Evolutionary conservation across 2,888 invertebrate species (phyloP).

Genomic region (Xanthorhoe designata): DNA sequence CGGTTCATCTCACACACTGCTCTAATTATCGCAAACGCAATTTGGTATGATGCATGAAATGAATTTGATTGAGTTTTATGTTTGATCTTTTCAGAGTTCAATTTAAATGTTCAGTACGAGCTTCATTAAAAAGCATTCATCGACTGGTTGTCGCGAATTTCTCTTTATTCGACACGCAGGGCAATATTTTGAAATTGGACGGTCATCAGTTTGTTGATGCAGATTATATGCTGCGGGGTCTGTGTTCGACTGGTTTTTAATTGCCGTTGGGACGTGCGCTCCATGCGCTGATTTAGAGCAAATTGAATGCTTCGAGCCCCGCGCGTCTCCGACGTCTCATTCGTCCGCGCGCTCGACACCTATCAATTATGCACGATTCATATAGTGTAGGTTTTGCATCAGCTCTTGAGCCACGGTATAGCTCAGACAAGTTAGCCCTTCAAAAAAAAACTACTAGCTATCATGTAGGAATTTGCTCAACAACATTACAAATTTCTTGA

Average conservation of each 20-base stretch:
- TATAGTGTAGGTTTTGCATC: constrained; percentile 54
- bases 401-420: constrained; percentile 38
- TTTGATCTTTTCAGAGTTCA: constrained; percentile 41
- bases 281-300: constrained; percentile 71
- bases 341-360: constrained; percentile 60
- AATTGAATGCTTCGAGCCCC: constrained; percentile 71
- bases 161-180: constrained; percentile 47
- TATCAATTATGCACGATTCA: constrained; percentile 68
- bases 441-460: not conserved
- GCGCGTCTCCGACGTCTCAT: constrained; percentile 63
- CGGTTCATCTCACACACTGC: constrained; percentile 31
- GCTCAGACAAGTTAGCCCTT: constrained; percentile 4
- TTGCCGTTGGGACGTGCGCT: constrained; percentile 60
- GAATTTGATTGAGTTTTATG: constrained; percentile 32
- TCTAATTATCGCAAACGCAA: constrained; percentile 10
- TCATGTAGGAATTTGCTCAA: not conserved
- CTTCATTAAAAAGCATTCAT: constrained; percentile 47
- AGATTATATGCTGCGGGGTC: constrained; percentile 68
- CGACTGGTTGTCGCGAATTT: constrained; percentile 48
- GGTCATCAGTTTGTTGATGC: constrained; percentile 63
- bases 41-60: constrained; percentile 28
- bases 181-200: constrained; percentile 58
- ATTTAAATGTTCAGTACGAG: constrained; percentile 42
- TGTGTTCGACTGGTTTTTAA: constrained; percentile 68
- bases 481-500: not conserved